A percentile compares a stretch with the other conserved stretches of the same genome.
These are phyloP conservation scores for Dicentrarchus labrax DNA, from an alignment of 2,113 vertebrate species.

Conservation along the genomic window DNA sequence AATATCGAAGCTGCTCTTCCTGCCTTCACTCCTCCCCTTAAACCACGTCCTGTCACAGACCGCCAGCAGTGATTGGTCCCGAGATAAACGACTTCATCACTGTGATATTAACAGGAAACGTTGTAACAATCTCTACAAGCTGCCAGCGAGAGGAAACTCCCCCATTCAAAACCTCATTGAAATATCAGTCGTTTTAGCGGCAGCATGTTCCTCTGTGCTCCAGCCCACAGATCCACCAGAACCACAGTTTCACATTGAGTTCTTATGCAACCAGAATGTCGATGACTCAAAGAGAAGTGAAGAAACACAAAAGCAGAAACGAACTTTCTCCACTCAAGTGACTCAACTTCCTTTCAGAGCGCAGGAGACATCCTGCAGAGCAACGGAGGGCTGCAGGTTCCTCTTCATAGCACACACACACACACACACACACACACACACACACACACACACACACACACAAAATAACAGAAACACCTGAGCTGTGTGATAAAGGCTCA, in stretches of 20 bases:
- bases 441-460: neutral
- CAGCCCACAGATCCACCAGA: no score
- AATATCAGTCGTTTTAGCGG: neutral
- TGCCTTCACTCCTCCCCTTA: constrained; percentile 33
- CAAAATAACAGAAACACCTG: constrained; percentile 1
- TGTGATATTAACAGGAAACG: neutral
- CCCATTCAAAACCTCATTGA: neutral
- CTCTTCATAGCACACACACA: neutral
- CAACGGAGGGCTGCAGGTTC: neutral
- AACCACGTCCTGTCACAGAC: constrained; percentile 32
- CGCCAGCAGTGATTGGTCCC: constrained; percentile 17
- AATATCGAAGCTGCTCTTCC: constrained; percentile 1
- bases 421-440: neutral
- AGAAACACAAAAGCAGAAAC: constrained; percentile 64
- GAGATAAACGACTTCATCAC: neutral
- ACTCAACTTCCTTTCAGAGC: constrained; percentile 54
- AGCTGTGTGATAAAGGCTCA: neutral
- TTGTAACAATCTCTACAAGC: no score
- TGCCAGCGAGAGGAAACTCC: no score
- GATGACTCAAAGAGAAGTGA: constrained; percentile 18
- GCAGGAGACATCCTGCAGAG: neutral
- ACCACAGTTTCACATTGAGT: neutral
- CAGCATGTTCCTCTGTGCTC: neutral
- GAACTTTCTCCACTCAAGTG: constrained; percentile 35
- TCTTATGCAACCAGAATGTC: neutral